A percentile compares a stretch with the other conserved stretches of the same genome.
phyloP scores from a whole-genome alignment of 2,113 vertebrate species.

The Aspiorhynchus laticeps region DNA sequence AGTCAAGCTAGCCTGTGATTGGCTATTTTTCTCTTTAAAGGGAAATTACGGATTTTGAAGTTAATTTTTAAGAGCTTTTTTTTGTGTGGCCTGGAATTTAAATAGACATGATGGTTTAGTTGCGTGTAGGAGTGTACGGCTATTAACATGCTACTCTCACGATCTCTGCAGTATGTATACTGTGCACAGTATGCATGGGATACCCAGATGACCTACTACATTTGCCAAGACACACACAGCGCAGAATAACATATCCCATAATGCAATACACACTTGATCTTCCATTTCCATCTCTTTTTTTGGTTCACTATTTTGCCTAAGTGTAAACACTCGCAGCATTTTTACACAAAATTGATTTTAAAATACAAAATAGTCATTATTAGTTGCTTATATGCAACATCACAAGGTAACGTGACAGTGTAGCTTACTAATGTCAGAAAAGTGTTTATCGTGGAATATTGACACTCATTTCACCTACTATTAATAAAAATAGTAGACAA shows the following conservation, averaged over 20 bases:
- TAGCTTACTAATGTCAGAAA: background rate
- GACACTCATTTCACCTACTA: background rate
- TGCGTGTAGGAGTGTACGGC: background rate
- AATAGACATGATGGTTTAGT: background rate
- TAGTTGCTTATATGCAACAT: background rate
- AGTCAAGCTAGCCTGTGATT: slow-evolving; percentile 16
- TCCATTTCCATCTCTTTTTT: background rate
- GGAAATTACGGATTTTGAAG: background rate
- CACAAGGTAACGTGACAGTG: background rate
- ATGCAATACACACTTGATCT: background rate
- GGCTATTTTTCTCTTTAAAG: slow-evolving; percentile 26
- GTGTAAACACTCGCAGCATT: background rate
- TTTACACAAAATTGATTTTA: background rate
- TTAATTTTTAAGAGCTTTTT: background rate
- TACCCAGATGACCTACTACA: slow-evolving; percentile 17
- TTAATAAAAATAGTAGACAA: background rate
- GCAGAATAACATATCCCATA: slow-evolving; percentile 4
- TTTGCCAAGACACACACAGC: slow-evolving; percentile 19
- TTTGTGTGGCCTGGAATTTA: slow-evolving; percentile 3
- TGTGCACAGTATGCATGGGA: slow-evolving; percentile 5
- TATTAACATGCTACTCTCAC: background rate
- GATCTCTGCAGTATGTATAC: background rate
- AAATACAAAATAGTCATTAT: background rate
- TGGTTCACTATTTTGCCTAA: background rate
- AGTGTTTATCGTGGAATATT: background rate